Evolutionary conservation across 2,113 vertebrate species (phyloP).

Genomic region (Epinephelus moara): DNA sequence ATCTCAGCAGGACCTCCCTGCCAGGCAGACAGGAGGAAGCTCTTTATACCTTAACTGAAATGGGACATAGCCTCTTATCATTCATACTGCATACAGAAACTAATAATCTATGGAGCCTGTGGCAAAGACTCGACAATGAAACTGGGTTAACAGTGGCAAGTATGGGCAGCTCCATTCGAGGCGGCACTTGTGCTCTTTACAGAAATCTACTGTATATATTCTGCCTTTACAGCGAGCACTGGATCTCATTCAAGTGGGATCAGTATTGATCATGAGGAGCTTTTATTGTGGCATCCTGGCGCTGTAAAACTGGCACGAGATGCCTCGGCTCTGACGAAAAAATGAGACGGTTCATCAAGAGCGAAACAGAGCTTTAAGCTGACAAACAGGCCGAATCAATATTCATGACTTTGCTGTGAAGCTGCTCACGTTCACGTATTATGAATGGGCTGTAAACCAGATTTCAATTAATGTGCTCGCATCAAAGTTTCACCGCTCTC

Average conservation of each 20-base stretch:
- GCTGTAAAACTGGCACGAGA: conserved; percentile 47
- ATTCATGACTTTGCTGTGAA: conserved; percentile 52
- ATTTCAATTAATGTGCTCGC: conserved; percentile 58
- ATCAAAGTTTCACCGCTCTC: conserved; percentile 49
- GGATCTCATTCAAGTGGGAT: conserved; percentile 56
- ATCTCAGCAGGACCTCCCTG: conserved; percentile 81
- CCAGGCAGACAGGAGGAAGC: conserved; percentile 72
- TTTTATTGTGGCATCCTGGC: conserved; percentile 60
- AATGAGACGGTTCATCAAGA: conserved; percentile 35
- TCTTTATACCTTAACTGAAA: conserved; percentile 73
- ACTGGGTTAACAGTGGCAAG: conserved; percentile 72
- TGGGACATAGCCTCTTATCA: conserved; percentile 70
- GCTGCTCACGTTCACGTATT: conserved; percentile 45
- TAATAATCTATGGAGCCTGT: conserved; percentile 75
- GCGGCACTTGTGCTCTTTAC: conserved; percentile 34
- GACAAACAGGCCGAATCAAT: conserved; percentile 64
- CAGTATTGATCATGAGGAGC: conserved; percentile 60
- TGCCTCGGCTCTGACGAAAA: conserved; percentile 36
- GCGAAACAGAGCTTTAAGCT: conserved; percentile 35
- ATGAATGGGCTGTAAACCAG: conserved; percentile 56
- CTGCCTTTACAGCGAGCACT: conserved; percentile 36
- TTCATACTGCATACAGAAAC: conserved; percentile 67
- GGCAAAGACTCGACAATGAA: conserved; percentile 74
- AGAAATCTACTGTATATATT: conserved; percentile 28
- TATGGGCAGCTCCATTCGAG: conserved; percentile 48